phyloP scores from a whole-genome alignment of 2,888 invertebrate species.

The Himalopsyche anomala region DNA sequence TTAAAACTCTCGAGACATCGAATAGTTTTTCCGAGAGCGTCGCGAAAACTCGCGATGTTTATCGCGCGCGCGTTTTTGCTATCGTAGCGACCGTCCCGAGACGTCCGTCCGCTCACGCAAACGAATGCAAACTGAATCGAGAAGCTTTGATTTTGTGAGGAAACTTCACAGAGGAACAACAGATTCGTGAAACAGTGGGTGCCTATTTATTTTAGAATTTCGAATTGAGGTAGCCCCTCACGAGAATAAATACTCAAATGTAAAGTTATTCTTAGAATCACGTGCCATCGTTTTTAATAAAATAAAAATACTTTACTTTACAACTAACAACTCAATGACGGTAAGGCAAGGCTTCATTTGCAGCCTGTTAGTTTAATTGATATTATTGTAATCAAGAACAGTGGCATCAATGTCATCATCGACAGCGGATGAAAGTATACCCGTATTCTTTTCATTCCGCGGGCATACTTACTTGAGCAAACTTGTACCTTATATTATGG shows the following conservation, averaged over 20 bases:
- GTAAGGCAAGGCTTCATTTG: too few relatives aligned
- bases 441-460: too few relatives aligned
- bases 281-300: not conserved
- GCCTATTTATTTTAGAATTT: slow-evolving; percentile 52
- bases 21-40: slow-evolving; percentile 32
- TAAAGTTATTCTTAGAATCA: not conserved
- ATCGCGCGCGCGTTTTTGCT: slow-evolving; percentile 48
- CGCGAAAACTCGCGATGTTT: slow-evolving; percentile 43
- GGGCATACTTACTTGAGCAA: too few relatives aligned
- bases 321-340: too few relatives aligned
- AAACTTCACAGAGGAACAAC: not conserved
- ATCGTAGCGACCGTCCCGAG: slow-evolving; percentile 5
- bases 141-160: slow-evolving; percentile 15
- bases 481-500: too few relatives aligned
- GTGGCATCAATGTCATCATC: too few relatives aligned
- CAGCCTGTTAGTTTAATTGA: too few relatives aligned
- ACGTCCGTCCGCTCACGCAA: slow-evolving; percentile 48
- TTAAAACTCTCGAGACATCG: not conserved
- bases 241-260: not conserved
- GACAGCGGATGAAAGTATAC: too few relatives aligned
- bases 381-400: too few relatives aligned
- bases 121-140: slow-evolving; percentile 45
- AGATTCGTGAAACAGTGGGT: not conserved
- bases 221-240: slow-evolving; percentile 22
- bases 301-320: not conserved